Evolutionary conservation across 2,888 invertebrate species (phyloP), one percentile per base, ranked within the genome.

Genomic region (Nomada fucata): DNA sequence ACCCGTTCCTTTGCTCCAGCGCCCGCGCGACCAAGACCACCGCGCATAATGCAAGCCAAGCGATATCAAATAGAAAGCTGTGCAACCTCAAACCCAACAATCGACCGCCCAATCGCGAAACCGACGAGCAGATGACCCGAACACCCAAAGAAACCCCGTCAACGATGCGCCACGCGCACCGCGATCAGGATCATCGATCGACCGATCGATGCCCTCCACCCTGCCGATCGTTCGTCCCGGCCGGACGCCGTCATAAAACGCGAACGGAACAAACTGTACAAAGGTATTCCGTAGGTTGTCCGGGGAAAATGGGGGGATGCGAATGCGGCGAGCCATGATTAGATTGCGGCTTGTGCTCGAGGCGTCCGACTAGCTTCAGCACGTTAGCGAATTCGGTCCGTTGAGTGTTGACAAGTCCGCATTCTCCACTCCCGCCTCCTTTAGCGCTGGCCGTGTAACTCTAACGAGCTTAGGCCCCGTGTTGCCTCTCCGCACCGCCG

Each of bases 361-460:
- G 92, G 91, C 90, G 87, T 90, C 90, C 89, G 89, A 92, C 91
- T 92, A 92, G 90, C 90, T 91, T 92, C 90, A 92, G 90, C 92
- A 89, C 91, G 92, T 93, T 92, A 92, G 92, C 90, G 91, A 91
- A 92, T 93, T 92, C 90, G 89, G 92, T 91, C 89, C 88, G 91
- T 92, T 91, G 92, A 92, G 92, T 90, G 92, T 90, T 91, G 92
- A 93, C 93, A 92, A 93, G 92, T 91, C 91, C 91, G 89, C 92
- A 91, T 91, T 88, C 92, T 91, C 91, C 85, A 79, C 82, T 85
- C 76, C 79, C 74, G 88, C 87, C 90, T 86, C 91, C 92, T 91
- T 90, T 90, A 92, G 89, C 90, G 89, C 86, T 83, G 86, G 83
- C 89, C 90, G 87, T 92, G 92, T 92, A 91, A 92, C 91, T 93